Conservation (phyloP, 53 echinoderm and acorn worm species). For the Mesocentrotus franciscanus region DNA sequence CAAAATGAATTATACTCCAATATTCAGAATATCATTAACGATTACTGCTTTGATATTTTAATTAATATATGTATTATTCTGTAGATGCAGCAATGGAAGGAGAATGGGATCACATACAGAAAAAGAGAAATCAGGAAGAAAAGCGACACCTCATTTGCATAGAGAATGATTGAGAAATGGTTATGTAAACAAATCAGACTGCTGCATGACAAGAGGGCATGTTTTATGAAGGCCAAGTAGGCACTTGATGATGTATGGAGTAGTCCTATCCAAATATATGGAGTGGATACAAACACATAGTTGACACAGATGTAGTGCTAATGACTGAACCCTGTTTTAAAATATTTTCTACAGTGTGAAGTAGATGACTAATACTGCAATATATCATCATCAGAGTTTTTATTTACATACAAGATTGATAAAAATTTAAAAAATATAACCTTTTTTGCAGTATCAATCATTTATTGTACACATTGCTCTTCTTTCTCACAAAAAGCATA, state of each 20-base stretch:
- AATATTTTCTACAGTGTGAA: neutral
- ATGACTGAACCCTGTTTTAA: neutral
- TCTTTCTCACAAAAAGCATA: too few relatives aligned
- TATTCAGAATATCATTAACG: neutral
- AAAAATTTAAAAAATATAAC: too few relatives aligned
- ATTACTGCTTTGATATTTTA: too few relatives aligned
- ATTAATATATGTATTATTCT: neutral
- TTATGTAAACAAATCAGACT: neutral
- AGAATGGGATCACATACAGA: neutral
- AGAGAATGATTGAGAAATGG: neutral
- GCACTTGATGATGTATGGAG: neutral
- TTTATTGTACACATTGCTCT: too few relatives aligned
- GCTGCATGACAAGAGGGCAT: neutral
- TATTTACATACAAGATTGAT: too few relatives aligned
- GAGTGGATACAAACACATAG: constrained; percentile 1
- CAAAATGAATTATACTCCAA: neutral
- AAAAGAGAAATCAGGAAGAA: neutral
- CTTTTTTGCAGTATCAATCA: too few relatives aligned
- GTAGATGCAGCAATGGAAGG: neutral
- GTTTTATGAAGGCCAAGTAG: constrained; percentile 21
- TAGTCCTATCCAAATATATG: neutral
- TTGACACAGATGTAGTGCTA: constrained; percentile 8
- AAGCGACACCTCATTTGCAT: neutral
- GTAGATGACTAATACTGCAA: neutral
- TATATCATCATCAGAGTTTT: neutral